Evolutionary conservation across 2,888 invertebrate species (phyloP).

Genomic region (Iselma pallidipennis): DNA sequence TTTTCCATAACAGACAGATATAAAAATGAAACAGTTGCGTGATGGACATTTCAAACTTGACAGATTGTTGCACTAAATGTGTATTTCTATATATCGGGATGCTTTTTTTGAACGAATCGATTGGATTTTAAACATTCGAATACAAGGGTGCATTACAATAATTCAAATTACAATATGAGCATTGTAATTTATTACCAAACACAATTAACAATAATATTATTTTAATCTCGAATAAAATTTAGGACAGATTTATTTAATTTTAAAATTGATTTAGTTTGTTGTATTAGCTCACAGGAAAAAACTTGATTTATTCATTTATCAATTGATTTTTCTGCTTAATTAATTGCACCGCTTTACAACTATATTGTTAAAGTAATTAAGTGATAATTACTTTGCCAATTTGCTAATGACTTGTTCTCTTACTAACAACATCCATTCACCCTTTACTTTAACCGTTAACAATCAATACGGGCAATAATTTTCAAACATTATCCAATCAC

Average conservation of each 20-base stretch:
- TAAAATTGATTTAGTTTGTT: too few relatives aligned
- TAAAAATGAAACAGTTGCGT: constrained; percentile 5
- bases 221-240: too few relatives aligned
- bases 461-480: background rate
- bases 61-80: background rate
- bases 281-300: too few relatives aligned
- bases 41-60: constrained; percentile 11
- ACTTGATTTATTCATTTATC: too few relatives aligned
- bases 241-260: too few relatives aligned
- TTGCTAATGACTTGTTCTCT: constrained; percentile 7
- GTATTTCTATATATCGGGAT: too few relatives aligned
- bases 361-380: background rate
- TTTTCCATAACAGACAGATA: constrained; percentile 3
- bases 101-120: background rate
- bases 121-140: background rate
- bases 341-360: background rate
- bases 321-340: too few relatives aligned
- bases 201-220: background rate
- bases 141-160: background rate
- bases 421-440: background rate
- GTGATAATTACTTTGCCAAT: constrained; percentile 8
- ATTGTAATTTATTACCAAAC: background rate
- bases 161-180: background rate
- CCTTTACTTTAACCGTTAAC: background rate
- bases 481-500: background rate